These are phyloP conservation scores for Trachelus troglodyta DNA, from an alignment of 2,888 invertebrate genomes.

Conservation along the genomic window DNA sequence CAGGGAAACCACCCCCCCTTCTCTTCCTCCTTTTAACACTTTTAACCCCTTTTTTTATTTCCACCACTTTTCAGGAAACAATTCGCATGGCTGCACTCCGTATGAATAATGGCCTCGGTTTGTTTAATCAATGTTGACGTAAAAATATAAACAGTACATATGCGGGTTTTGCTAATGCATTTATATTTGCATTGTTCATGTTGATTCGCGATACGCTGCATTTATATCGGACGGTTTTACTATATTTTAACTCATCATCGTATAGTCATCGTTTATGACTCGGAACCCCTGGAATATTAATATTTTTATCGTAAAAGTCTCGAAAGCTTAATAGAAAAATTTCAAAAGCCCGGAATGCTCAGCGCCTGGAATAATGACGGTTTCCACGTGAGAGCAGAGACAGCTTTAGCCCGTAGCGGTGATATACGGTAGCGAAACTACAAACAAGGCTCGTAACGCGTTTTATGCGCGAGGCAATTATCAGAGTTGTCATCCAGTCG, in stretches of 20 bases:
- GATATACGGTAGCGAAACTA: conserved; percentile 35
- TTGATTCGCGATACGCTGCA: neutral
- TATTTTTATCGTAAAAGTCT: neutral
- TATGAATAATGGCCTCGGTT: neutral
- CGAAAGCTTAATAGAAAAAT: neutral
- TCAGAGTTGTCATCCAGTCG: conserved; percentile 60
- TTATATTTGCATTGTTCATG: neutral
- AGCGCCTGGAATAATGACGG: neutral
- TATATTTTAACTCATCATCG: neutral
- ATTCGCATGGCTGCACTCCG: neutral
- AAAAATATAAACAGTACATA: neutral
- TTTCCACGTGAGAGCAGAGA: neutral
- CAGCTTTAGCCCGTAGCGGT: neutral
- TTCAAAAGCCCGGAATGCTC: neutral
- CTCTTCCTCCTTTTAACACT: conserved; percentile 3
- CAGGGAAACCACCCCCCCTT: conserved; percentile 21
- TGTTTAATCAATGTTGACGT: neutral
- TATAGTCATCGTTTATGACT: neutral
- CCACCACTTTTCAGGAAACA: neutral
- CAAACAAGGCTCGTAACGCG: conserved; percentile 55
- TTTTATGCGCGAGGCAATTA: conserved; percentile 60
- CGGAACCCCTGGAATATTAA: neutral
- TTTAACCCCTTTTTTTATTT: conserved; percentile 1
- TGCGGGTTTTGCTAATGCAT: neutral
- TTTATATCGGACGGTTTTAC: neutral